Conservation (phyloP, 2,113 vertebrate genomes). For the Crotalus helleri region DNA sequence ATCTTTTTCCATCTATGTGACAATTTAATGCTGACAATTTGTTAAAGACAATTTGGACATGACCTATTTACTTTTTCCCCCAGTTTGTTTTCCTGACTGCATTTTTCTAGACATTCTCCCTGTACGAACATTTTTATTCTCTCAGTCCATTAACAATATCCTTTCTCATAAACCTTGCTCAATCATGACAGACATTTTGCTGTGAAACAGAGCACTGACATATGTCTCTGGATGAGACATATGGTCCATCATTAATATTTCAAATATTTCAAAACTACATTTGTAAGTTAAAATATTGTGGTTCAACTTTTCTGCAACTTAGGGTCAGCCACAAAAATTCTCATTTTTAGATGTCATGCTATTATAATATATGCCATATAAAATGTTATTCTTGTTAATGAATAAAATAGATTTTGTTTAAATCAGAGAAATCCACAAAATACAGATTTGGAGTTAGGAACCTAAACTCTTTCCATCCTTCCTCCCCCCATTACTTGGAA, state of each 20-base stretch:
- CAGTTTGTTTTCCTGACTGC: neutral
- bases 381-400: neutral
- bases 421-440: neutral
- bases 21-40: neutral
- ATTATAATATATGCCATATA: neutral
- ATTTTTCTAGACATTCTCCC: neutral
- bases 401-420: neutral
- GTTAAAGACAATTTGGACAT: neutral
- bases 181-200: neutral
- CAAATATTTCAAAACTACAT: neutral
- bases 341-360: neutral
- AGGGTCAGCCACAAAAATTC: neutral
- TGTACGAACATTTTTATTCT: neutral
- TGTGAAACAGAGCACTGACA: neutral
- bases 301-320: neutral
- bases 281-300: neutral
- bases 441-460: neutral
- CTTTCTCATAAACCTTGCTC: neutral
- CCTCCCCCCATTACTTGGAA: neutral
- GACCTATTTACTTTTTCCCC: neutral
- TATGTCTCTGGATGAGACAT: neutral
- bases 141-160: neutral
- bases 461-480: neutral
- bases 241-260: rapidly evolving
- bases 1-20: neutral